These are phyloP conservation scores for Busseola fusca DNA, from an alignment of 2,888 invertebrate species.

Conservation along the genomic window DNA sequence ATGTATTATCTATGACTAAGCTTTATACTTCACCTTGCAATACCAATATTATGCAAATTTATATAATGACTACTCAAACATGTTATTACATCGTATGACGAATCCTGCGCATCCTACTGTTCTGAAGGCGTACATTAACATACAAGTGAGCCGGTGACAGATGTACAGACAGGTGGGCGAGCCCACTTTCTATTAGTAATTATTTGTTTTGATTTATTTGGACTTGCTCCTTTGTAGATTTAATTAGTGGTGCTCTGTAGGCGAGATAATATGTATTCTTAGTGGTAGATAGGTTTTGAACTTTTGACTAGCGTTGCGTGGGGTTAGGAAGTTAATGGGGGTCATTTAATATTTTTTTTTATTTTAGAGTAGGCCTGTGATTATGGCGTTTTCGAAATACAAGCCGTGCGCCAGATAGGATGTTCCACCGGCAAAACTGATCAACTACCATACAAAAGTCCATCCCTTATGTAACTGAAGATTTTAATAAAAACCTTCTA, in stretches of 20 bases:
- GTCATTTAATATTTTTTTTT: background rate
- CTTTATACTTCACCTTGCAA: constrained; percentile 38
- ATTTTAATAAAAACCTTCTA: background rate
- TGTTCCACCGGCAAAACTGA: background rate
- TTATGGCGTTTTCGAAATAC: background rate
- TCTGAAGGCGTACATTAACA: constrained; percentile 42
- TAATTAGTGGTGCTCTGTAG: constrained; percentile 16
- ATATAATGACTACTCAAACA: constrained; percentile 23
- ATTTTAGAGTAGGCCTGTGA: too few relatives aligned
- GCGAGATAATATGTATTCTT: constrained; percentile 1
- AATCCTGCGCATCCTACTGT: constrained; percentile 54
- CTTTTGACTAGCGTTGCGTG: background rate
- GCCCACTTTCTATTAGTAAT: constrained; percentile 53
- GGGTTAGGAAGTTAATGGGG: background rate
- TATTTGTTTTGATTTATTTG: constrained; percentile 44
- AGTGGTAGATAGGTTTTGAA: background rate
- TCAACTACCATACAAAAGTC: background rate
- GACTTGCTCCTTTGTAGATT: constrained; percentile 12
- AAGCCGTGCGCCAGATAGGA: background rate
- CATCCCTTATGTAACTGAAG: background rate
- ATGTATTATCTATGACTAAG: constrained; percentile 37
- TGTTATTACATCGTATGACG: constrained; percentile 31
- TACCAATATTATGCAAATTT: constrained; percentile 40
- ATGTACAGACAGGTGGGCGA: constrained; percentile 59
- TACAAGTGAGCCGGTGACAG: constrained; percentile 41